Percentiles rank a stretch among this genome's conserved stretches.
Conservation (phyloP, 2,888 invertebrate genomes). For the Lasioglossum villosulum region DNA sequence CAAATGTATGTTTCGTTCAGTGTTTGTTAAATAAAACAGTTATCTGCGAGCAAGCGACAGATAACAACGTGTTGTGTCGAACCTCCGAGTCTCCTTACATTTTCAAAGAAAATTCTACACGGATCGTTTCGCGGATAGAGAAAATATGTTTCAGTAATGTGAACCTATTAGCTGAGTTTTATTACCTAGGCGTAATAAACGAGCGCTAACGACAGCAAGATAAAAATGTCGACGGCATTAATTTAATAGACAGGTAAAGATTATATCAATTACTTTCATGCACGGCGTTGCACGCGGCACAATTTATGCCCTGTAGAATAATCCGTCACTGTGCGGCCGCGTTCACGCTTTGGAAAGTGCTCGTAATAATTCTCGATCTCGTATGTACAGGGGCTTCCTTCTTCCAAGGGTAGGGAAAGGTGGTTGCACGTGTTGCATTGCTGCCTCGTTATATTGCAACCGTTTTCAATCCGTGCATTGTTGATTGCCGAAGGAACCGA, state of each 20-base stretch:
- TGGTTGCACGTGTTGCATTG: constrained; percentile 56
- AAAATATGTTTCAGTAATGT: not conserved
- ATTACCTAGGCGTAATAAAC: not conserved
- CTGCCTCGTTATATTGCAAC: constrained; percentile 38
- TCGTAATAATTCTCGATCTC: constrained; percentile 54
- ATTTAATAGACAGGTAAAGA: constrained; percentile 6
- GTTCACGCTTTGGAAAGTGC: constrained; percentile 55
- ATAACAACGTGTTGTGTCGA: too few relatives aligned
- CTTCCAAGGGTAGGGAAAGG: constrained; percentile 72
- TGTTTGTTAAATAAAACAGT: too few relatives aligned
- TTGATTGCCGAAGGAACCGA: constrained; percentile 69
- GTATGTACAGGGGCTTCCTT: constrained; percentile 69
- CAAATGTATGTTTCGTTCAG: too few relatives aligned
- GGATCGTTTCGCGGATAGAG: not conserved
- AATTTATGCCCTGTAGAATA: constrained; percentile 10
- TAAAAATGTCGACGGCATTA: not conserved
- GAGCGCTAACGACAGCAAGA: not conserved
- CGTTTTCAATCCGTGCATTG: constrained; percentile 66
- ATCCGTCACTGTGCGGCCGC: constrained; percentile 24
- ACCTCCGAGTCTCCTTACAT: too few relatives aligned
- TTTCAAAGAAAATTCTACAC: not conserved
- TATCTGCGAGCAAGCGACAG: too few relatives aligned
- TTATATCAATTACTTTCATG: constrained; percentile 4
- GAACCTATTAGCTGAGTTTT: not conserved
- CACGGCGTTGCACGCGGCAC: not conserved